Evolutionary conservation across 2,888 invertebrate species (phyloP).

Genomic region (Callimorpha dominula): DNA sequence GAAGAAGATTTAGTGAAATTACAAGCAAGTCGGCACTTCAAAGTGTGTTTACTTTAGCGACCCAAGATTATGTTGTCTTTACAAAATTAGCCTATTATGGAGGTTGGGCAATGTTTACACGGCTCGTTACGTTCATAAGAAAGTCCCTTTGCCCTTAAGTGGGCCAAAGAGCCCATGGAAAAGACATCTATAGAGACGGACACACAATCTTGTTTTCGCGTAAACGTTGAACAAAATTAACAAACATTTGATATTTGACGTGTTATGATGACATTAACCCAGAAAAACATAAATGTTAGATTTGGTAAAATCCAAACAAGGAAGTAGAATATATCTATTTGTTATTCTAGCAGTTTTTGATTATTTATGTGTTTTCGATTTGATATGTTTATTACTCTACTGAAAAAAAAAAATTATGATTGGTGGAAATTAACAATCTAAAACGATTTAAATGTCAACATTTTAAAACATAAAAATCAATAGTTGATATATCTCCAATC

Average conservation of each 20-base stretch:
- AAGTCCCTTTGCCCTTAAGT: constrained; percentile 54
- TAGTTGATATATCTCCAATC: too few species aligned
- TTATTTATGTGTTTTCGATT: constrained; percentile 1
- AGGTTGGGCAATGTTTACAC: constrained; percentile 75
- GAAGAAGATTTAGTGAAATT: constrained; percentile 67
- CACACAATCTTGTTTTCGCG: constrained; percentile 36
- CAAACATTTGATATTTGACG: constrained; percentile 37
- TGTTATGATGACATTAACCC: constrained; percentile 10
- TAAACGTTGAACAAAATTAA: constrained; percentile 34
- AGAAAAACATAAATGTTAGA: constrained; percentile 9
- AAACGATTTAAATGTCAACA: background rate
- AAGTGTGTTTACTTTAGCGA: constrained; percentile 73
- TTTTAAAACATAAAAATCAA: background rate
- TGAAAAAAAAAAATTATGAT: background rate
- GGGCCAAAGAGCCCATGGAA: constrained; percentile 36
- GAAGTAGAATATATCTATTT: constrained; percentile 14
- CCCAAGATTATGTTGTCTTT: constrained; percentile 79
- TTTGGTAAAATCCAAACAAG: constrained; percentile 12
- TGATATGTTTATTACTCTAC: background rate
- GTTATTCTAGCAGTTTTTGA: constrained; percentile 6
- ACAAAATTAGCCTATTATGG: constrained; percentile 78
- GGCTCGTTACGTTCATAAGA: constrained; percentile 68
- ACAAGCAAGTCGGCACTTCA: constrained; percentile 69
- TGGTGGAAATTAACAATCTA: background rate
- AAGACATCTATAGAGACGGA: constrained; percentile 13